Percentiles rank a stretch among this genome's conserved stretches.
phyloP scores from a whole-genome alignment of 2,797 vertebrate species.

The Pseudochirops corinnae region DNA sequence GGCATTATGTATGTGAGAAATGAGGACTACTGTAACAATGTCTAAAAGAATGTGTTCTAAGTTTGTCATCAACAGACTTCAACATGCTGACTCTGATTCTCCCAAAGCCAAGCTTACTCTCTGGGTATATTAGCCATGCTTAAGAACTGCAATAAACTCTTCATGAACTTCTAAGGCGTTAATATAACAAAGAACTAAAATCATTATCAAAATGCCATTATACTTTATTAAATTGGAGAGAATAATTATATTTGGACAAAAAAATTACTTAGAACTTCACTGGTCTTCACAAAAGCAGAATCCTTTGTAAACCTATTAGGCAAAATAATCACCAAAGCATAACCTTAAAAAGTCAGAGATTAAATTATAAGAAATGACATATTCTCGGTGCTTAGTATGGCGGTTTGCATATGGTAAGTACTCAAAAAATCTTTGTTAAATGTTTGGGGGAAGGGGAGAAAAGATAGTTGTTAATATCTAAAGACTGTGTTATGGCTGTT shows the following conservation, averaged over 20 bases:
- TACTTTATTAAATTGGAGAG: neutral
- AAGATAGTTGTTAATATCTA: neutral
- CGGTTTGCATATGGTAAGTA: neutral
- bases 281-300: neutral
- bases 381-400: neutral
- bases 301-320: neutral
- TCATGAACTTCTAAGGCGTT: neutral
- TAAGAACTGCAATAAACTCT: neutral
- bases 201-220: neutral
- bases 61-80: neutral
- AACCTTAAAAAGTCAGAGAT: neutral
- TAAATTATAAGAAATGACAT: neutral
- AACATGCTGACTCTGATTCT: neutral
- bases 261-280: neutral
- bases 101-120: neutral
- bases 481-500: neutral
- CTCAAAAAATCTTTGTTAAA: constrained; percentile 71
- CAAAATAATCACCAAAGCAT: neutral
- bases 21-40: neutral
- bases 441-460: neutral
- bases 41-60: too few species aligned
- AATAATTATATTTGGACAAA: neutral
- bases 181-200: neutral
- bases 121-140: neutral
- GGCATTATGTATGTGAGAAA: neutral